Evolutionary conservation across 2,797 vertebrate species (phyloP).

Genomic region (Gallirallus australis): DNA sequence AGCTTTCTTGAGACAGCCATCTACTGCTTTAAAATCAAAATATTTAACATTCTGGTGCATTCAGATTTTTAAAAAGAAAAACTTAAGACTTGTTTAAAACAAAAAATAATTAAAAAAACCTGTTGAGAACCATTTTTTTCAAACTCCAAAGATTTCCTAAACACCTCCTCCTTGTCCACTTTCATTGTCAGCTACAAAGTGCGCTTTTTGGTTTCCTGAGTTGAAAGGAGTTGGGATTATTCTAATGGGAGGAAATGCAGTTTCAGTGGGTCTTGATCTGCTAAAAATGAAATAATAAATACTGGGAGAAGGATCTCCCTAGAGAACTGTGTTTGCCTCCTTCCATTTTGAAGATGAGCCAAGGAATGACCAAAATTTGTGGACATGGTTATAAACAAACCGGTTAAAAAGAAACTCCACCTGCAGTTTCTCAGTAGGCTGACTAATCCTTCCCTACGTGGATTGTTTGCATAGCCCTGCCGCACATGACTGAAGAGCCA

Average conservation of each 20-base stretch:
- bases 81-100: neutral
- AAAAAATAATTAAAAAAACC: neutral
- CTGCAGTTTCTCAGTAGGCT: conserved; percentile 36
- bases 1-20: neutral
- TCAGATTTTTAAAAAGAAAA: neutral
- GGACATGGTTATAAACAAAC: neutral
- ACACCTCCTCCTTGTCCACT: neutral
- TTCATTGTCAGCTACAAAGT: neutral
- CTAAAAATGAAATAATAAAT: neutral
- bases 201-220: neutral
- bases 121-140: neutral
- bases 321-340: neutral
- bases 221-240: neutral
- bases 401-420: conserved; percentile 31
- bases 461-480: neutral
- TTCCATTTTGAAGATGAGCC: neutral
- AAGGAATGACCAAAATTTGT: neutral
- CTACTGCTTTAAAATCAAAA: neutral
- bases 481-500: neutral
- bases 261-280: neutral
- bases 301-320: neutral
- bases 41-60: neutral
- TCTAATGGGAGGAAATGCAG: neutral
- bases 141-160: neutral
- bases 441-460: conserved; percentile 35